Percentiles rank a stretch among this genome's conserved stretches.
Evolutionary conservation across 2,797 vertebrate genomes (phyloP).

Genomic region (Remorina albescens): DNA sequence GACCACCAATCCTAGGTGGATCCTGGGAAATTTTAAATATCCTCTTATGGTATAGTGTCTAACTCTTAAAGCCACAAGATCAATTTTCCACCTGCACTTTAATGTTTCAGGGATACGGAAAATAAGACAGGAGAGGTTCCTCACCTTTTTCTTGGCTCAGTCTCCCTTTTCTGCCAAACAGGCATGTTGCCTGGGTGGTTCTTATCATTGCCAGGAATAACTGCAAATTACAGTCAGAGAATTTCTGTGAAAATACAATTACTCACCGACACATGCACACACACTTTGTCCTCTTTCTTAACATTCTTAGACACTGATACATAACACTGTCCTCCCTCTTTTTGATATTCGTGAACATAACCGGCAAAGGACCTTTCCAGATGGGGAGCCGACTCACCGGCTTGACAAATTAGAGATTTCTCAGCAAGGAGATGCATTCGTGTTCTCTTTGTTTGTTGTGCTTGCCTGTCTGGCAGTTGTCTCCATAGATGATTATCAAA

Average conservation of each 20-base stretch:
- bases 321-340: background rate
- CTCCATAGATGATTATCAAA: conserved; percentile 76
- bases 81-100: conserved; percentile 18
- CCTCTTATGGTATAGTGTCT: conserved; percentile 10
- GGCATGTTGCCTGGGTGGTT: conserved; percentile 10
- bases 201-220: conserved; percentile 24
- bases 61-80: conserved; percentile 21
- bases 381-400: conserved; percentile 37
- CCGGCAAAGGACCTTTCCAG: conserved; percentile 33
- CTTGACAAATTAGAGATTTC: conserved; percentile 69
- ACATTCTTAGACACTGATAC: conserved; percentile 23
- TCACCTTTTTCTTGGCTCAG: conserved; percentile 13
- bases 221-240: background rate
- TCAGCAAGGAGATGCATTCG: conserved; percentile 47
- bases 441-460: conserved; percentile 75
- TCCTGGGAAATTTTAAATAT: conserved; percentile 16
- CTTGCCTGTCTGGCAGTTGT: conserved; percentile 76
- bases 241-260: conserved; percentile 13
- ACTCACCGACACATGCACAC: conserved; percentile 9
- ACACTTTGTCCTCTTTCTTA: background rate
- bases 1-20: background rate
- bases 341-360: conserved; percentile 14
- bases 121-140: background rate
- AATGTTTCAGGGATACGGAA: conserved; percentile 18
- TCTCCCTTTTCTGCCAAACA: conserved; percentile 9